A percentile compares a stretch with the other conserved stretches of the same genome.
Conservation (phyloP, 2,888 invertebrate species). For the Tanytarsus gracilentus region DNA sequence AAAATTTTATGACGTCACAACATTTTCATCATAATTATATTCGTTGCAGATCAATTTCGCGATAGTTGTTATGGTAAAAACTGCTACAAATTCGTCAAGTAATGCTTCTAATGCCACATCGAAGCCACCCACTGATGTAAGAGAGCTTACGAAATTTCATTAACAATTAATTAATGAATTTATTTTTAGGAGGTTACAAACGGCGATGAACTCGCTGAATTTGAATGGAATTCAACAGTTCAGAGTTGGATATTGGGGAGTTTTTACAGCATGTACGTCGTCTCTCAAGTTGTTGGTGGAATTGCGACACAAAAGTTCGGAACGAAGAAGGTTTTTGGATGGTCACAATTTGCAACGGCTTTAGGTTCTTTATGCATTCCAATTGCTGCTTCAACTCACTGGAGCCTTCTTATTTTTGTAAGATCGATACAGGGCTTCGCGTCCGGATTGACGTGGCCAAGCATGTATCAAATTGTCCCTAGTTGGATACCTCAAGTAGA, state of each 20-base stretch:
- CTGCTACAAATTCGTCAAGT: neutral
- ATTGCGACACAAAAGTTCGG: constrained; percentile 61
- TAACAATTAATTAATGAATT: constrained; percentile 7
- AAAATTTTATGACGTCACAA: too few relatives aligned
- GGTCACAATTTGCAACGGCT: constrained; percentile 60
- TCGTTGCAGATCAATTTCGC: too few relatives aligned
- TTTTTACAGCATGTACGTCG: constrained; percentile 65
- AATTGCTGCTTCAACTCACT: constrained; percentile 53
- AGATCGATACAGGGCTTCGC: constrained; percentile 61
- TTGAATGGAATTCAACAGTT: constrained; percentile 55
- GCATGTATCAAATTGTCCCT: constrained; percentile 64
- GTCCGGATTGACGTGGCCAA: constrained; percentile 65
- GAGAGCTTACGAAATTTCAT: too few relatives aligned
- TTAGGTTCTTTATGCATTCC: constrained; percentile 58
- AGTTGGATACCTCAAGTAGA: constrained; percentile 65
- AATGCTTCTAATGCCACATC: constrained; percentile 3
- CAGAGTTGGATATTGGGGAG: constrained; percentile 58
- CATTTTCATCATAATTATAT: too few relatives aligned
- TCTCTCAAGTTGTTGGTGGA: constrained; percentile 60
- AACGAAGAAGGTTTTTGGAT: constrained; percentile 60
- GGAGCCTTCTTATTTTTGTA: constrained; percentile 50
- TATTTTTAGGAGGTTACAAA: constrained; percentile 8
- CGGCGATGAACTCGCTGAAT: constrained; percentile 47
- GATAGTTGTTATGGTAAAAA: constrained; percentile 19
- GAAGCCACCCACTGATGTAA: neutral